Evolutionary conservation across 2,113 vertebrate genomes (phyloP), one percentile per base, ranked within the genome.

Genomic region (Etheostoma spectabile): DNA sequence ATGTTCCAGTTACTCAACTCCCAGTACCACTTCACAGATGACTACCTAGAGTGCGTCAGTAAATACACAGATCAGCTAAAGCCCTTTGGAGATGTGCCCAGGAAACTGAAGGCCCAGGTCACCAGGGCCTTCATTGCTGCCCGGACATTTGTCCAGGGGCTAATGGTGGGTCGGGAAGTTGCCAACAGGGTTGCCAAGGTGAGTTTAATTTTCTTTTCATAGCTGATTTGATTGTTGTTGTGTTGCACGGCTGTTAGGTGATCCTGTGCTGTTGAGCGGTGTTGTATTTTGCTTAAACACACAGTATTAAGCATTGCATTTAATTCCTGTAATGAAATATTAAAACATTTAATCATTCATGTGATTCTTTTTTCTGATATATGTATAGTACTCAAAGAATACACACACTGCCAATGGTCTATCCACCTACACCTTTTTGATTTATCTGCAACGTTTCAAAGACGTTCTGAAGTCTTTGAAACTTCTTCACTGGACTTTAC

Each of bases 1-100:
- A 98, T 99, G 97, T 99, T 99, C 88, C 97, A 99, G 95, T 93
- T 99, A 3, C 96, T 99, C 87, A 99, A 99, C 92, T 97, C 97
- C 0, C 97, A 99, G 93, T 98, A 98, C 87, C 96, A 97, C 78
- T 99, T 99, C 93, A 96, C 95, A 0, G 98, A 99, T 70, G 97
- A 99, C 92, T 99, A 99, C 93, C 84, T 99, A 91, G 98, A 99
- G 77, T 99, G 98, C 3, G 94, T 99, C 49, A 98, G 97, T 94
- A 99, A 99, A 90, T 98, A 98, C 90, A 96, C 96, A 0, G 98
- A 99, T 91, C 96, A 99, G 91, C 95, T 99, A 60, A 98, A 97
- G 78, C 98, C 98, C 0, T 99, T 99, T 56, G 98, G 98, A 79
- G 98, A 99, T 0, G 95, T 97, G 51, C 98, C 98, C 59, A 96